A percentile compares a stretch with the other conserved stretches of the same genome.
phyloP scores from a whole-genome alignment of 1,140 invertebrate species.

The Diuraphis noxia region DNA sequence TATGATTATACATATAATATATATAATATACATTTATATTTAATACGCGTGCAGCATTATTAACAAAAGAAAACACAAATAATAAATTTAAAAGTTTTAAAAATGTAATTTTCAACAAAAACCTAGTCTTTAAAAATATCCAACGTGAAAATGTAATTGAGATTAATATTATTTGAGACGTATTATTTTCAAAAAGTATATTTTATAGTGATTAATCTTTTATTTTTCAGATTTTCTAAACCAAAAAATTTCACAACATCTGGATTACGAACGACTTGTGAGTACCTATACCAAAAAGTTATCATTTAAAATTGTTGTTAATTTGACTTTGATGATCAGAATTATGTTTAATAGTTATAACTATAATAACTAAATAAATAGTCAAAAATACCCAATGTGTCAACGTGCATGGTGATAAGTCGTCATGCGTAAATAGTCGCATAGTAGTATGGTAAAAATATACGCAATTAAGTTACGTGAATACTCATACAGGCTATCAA shows the following conservation, averaged over 20 bases:
- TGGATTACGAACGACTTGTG: not conserved
- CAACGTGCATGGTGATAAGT: no score
- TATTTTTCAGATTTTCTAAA: not conserved
- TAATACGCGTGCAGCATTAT: not conserved
- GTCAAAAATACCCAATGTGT: no score
- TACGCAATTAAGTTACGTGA: not conserved
- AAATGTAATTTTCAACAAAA: not conserved
- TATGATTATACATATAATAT: not conserved
- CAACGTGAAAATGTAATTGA: not conserved
- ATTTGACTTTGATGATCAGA: not conserved
- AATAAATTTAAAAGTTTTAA: not conserved
- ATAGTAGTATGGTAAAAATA: not conserved
- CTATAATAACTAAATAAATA: no score
- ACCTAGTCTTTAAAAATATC: not conserved
- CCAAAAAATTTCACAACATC: no score
- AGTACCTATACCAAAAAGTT: not conserved
- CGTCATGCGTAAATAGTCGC: not conserved
- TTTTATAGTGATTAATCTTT: no score
- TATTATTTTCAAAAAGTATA: no score
- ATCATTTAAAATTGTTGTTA: not conserved
- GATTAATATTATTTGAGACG: no score
- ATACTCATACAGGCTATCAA: not conserved
- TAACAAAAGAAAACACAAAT: conserved; percentile 5
- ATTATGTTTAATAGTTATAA: not conserved
- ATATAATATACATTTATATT: not conserved